Conservation (phyloP, 2,797 vertebrate genomes). For the Pseudomugil tenellus region DNA sequence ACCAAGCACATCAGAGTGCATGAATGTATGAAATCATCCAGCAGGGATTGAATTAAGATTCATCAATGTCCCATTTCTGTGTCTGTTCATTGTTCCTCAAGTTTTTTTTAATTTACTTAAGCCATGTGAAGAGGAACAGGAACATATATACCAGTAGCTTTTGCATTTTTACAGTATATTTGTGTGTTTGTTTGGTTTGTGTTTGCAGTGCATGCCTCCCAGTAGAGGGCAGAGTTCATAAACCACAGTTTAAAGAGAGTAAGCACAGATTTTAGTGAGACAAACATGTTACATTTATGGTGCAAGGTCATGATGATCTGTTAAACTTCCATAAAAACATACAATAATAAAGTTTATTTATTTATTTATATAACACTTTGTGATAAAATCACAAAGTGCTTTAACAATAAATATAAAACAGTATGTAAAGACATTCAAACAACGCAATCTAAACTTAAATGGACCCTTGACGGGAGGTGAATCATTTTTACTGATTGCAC, state of each 20-base stretch:
- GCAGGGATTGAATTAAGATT: slow-evolving; percentile 49
- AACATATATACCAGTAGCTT: slow-evolving; percentile 8
- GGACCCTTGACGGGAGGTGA: slow-evolving; percentile 15
- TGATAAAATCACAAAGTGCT: no score
- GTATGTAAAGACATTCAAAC: no score
- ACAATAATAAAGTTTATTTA: no score
- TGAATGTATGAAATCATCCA: slow-evolving; percentile 23
- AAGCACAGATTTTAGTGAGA: slow-evolving; percentile 57
- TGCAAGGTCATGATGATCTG: slow-evolving; percentile 28
- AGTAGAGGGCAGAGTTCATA: slow-evolving; percentile 74
- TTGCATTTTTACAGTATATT: slow-evolving; percentile 30
- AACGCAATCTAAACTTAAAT: slow-evolving; percentile 33
- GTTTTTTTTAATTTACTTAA: not conserved
- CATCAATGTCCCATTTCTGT: slow-evolving; percentile 16
- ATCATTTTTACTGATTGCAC: not conserved
- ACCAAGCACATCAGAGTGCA: slow-evolving; percentile 6
- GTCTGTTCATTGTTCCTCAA: slow-evolving; percentile 8
- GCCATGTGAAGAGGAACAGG: not conserved
- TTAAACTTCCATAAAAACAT: slow-evolving; percentile 42
- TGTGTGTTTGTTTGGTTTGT: slow-evolving; percentile 59
- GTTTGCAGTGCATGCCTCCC: slow-evolving; percentile 59
- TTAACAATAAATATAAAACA: no score
- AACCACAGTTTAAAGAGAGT: slow-evolving; percentile 63
- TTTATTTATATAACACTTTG: no score
- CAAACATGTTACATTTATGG: slow-evolving; percentile 41